Conservation (phyloP, 2,888 invertebrate genomes). For the Plagodis pulveraria region DNA sequence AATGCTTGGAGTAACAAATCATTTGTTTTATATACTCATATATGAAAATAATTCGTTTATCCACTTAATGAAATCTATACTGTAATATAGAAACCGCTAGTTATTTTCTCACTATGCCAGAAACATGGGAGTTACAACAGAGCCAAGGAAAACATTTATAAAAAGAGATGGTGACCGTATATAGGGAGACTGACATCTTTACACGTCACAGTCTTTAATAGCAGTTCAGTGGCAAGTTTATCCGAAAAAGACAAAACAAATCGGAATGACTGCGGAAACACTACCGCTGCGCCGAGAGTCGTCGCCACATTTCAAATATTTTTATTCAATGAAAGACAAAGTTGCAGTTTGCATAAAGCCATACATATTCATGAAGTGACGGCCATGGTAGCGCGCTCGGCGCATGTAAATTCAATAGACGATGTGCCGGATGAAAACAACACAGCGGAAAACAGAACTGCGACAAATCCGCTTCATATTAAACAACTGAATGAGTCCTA, state of each 20-base stretch:
- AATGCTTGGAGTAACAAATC: too few relatives aligned
- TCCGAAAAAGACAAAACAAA: constrained; percentile 21
- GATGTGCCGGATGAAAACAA: constrained; percentile 66
- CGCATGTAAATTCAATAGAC: constrained; percentile 73
- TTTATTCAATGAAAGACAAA: constrained; percentile 68
- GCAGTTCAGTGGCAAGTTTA: background rate
- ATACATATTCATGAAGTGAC: constrained; percentile 76
- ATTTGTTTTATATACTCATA: too few relatives aligned
- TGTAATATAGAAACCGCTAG: too few relatives aligned
- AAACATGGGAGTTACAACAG: too few relatives aligned
- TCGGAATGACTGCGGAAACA: constrained; percentile 18
- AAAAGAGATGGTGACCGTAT: too few relatives aligned
- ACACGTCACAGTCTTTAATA: too few relatives aligned
- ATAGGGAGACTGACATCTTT: too few relatives aligned
- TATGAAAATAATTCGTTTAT: too few relatives aligned
- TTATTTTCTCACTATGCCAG: too few relatives aligned
- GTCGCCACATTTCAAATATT: constrained; percentile 57
- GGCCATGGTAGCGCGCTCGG: constrained; percentile 59
- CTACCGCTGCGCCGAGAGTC: constrained; percentile 17
- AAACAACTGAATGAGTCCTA: constrained; percentile 50
- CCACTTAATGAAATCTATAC: too few relatives aligned
- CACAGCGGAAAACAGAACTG: constrained; percentile 57
- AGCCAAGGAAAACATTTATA: too few relatives aligned
- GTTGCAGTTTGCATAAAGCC: constrained; percentile 74
- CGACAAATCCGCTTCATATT: constrained; percentile 65